Conservation (phyloP, 2,113 vertebrate species). For the Poicephalus meyeri region DNA sequence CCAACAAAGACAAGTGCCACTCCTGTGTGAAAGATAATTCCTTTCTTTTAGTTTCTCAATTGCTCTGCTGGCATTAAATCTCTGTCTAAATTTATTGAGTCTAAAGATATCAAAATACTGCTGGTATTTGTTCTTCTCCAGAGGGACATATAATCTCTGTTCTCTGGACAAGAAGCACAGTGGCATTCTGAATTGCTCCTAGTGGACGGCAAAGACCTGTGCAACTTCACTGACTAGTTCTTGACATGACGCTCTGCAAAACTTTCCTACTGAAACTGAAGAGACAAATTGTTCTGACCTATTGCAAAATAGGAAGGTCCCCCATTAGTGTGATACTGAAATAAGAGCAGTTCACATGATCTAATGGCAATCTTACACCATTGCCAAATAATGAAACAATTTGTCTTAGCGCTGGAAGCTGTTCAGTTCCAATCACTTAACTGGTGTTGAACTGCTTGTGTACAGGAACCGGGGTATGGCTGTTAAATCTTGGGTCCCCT, state of each 20-base stretch:
- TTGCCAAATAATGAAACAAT: background rate
- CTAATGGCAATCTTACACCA: background rate
- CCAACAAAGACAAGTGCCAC: accelerated
- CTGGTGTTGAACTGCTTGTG: background rate
- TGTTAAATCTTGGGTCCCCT: background rate
- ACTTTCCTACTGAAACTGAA: background rate
- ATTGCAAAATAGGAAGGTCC: background rate
- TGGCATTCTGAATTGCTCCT: background rate
- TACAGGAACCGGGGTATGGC: background rate
- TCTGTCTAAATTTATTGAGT: background rate
- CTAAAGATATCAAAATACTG: background rate
- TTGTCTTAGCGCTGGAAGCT: background rate
- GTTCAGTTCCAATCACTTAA: background rate
- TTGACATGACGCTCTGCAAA: background rate
- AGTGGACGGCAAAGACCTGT: background rate
- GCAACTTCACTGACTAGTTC: background rate
- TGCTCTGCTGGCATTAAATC: background rate
- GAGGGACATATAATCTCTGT: background rate
- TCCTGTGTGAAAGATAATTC: background rate
- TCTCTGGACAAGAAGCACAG: background rate
- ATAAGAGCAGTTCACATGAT: background rate
- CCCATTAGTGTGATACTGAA: background rate
- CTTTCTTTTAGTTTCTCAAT: background rate
- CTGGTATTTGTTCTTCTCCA: background rate
- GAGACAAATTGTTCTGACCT: slow-evolving; percentile 31